phyloP scores from a whole-genome alignment of 2,113 vertebrate species.

The Takifugu flavidus region DNA sequence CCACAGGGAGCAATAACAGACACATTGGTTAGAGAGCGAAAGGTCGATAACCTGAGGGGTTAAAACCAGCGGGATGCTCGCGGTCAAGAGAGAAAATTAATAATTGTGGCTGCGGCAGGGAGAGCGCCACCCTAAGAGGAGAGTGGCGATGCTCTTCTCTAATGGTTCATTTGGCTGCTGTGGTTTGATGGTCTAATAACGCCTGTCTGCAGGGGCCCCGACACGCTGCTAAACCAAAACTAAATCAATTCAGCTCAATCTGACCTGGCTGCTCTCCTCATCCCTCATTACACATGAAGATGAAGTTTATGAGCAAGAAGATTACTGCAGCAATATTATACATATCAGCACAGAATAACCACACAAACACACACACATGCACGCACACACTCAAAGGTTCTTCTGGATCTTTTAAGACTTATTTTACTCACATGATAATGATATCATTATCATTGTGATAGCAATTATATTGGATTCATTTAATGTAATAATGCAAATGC shows the following conservation, averaged over 20 bases:
- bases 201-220: conserved; percentile 36
- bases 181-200: conserved; percentile 53
- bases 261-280: conserved; percentile 33
- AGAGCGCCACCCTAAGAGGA: conserved; percentile 32
- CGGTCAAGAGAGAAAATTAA: conserved; percentile 41
- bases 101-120: conserved; percentile 34
- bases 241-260: conserved; percentile 32
- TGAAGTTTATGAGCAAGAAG: conserved; percentile 12
- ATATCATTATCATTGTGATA: no score
- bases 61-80: conserved; percentile 38
- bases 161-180: conserved; percentile 42
- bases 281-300: conserved; percentile 13
- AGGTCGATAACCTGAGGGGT: conserved; percentile 44
- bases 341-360: not conserved
- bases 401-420: no score
- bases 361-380: conserved; percentile 7
- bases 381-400: no score
- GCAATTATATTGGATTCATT: no score
- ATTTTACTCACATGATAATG: no score
- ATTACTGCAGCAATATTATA: conserved; percentile 6
- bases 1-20: conserved; percentile 28
- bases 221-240: conserved; percentile 32
- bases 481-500: no score
- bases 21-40: conserved; percentile 13
- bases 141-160: conserved; percentile 39